Evolutionary conservation across 2,797 vertebrate species (phyloP), one percentile per base, ranked within the genome.

Genomic region (Simalia tracyae): DNA sequence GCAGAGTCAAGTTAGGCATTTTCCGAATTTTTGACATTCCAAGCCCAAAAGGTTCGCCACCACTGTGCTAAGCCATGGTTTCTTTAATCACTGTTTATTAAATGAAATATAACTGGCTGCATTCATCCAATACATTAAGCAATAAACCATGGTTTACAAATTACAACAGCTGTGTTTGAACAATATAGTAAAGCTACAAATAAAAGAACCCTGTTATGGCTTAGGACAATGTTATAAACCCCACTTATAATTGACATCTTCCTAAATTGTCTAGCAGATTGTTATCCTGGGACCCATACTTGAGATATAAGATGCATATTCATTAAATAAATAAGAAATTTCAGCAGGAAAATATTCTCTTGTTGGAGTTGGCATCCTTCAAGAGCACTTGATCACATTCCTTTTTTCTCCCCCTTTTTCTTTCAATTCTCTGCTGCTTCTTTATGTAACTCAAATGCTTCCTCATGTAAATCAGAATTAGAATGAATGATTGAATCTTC

Each of bases 401-500:
- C 42, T 76, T 76, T 57, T 8, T 84, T 84, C 86, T 76, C 1
- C 36, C 15, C 9, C 9, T 0, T 2, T 92, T 90, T 68, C 3
- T 60, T 76, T 86, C 89, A 85, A 36, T 0, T 26, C 4, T 4
- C 0, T 12, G 68, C 56, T 72, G 60, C 28, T 81, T 87, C 11
- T 31, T 86, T 46, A 72, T 92, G 93, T 91, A 94, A 76, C 89
- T 95, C 87, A 95, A 88, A 76, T 50, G 90, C 94, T 95, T 91
- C 63, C 26, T 88, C 66, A 87, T 42, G 90, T 92, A 92, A 94
- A 95, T 88, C 92, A 94, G 92, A 84, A 63, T 56, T 42, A 90
- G 93, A 91, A 91, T 0, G 56, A 95, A 91, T 19, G 22, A 89
- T 89, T 94, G 93, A 92, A 88, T 87, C 14, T 24, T 86, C 84